Percentiles rank a stretch among this genome's conserved stretches.
Conservation (phyloP, 2,113 vertebrate genomes). For the Trachemys scripta region DNA sequence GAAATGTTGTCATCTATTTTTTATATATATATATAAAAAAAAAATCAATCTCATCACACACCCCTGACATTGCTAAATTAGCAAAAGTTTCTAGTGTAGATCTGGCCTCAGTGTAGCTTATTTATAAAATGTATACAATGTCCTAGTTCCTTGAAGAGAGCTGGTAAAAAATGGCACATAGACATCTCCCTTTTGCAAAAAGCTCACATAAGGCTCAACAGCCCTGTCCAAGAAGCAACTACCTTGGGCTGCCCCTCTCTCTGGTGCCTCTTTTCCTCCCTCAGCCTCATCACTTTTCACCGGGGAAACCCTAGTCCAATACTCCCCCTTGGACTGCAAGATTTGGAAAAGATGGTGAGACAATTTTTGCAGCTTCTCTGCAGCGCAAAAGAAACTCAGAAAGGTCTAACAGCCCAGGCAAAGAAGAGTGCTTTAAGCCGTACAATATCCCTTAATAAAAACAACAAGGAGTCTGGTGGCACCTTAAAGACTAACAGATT, state of each 20-base stretch:
- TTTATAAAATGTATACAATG: not conserved
- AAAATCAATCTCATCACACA: too few relatives aligned
- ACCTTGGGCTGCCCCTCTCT: not conserved
- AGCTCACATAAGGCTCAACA: not conserved
- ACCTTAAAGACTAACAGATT: too few relatives aligned
- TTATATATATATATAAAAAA: too few relatives aligned
- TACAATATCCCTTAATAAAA: not conserved
- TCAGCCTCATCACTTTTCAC: not conserved
- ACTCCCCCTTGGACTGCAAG: not conserved
- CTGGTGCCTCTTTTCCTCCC: not conserved
- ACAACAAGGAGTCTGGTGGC: too few relatives aligned
- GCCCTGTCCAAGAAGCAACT: not conserved
- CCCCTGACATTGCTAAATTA: not conserved
- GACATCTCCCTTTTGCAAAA: not conserved
- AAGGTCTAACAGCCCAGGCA: not conserved
- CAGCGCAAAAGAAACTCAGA: not conserved
- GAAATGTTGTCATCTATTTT: not conserved
- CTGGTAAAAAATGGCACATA: not conserved
- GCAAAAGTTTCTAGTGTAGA: not conserved
- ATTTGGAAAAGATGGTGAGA: not conserved
- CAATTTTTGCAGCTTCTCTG: not conserved
- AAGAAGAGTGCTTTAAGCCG: not conserved
- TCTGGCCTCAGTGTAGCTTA: not conserved
- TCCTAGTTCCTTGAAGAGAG: not conserved
- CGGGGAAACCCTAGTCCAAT: not conserved